Base-by-base conservation (phyloP, 2,797 vertebrate genomes). In the Thunnus albacares region DNA sequence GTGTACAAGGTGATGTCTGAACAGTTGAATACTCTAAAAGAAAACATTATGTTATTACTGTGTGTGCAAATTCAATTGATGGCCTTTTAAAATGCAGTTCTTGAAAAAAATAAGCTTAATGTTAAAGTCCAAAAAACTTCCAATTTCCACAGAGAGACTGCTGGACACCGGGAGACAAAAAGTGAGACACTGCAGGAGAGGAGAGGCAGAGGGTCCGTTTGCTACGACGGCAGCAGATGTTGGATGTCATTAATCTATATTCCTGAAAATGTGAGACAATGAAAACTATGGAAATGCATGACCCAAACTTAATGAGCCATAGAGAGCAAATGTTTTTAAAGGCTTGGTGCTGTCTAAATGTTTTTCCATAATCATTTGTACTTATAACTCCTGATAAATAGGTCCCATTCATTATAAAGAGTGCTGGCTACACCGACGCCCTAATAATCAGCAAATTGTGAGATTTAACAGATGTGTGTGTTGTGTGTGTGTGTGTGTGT, bases 351-450 rank as follows among this genome's bases (percentile, higher is more conserved):
- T 79, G 75, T 67, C 67, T 9, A 6, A 77, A 55, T 45, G 45
- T 52, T 79, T 81, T 74, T 57, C 35, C 17, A 53, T 5, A 68
- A 53, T 74, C 56, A 80, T 79, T 74, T 76, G 59, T 75, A 76
- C 71, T 74, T 51, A 80, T 72, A 64, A 63, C 17, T 26, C 22
- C 61, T 47, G 47, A 82, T 68, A 78, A 80, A 77, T 59, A 57
- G 41, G 30, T 17, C 62, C 41, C n/a, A 60, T 83, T 82, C 41
- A 57, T 69, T 78, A 73, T 67, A 45, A 51, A 30, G 26, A 22
- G 11, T 58, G 59, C 49, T 47, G 24, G 59, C 63, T 57, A 45
- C 35, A 62, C 43, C 30, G 47, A 38, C 5, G 1, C 15, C 63
- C 41, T 52, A 17, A 49, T 60, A 55, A 63, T 51, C 56, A 33